Evolutionary conservation across 1,140 invertebrate species (phyloP), one percentile per base, ranked within the genome.

Genomic region (Popillia japonica): DNA sequence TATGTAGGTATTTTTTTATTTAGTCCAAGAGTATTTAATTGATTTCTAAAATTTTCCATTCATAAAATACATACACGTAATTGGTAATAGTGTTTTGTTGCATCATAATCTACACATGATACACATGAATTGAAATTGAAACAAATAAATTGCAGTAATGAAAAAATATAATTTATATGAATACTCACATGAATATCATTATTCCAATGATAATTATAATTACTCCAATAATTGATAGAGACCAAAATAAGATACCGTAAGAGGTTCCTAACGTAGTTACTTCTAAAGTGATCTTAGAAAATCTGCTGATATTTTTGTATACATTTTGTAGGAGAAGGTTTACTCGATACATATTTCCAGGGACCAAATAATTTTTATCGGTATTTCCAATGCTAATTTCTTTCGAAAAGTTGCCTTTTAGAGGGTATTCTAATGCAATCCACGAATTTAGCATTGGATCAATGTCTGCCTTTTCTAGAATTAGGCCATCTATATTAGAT

Each of bases 291-390:
- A 23, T 6, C 2, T 10, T 6, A 68, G 22, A 68, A 14, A 27
- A 68, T 68, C 61, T 23, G 14, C 27, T 68, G 20, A 27, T 23
- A 22, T 68, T 34, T 68, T 68, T 68, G 22, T 68, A 68, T 68
- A 27, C n/a, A 34, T 68, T 68, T 20, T 68, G 22, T 23, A 68
- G 2, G 4, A 68, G 22, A 22, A 68, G 8, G 6, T 20, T 34
- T 4, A 68, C 11, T 68, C 22, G 22, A 6, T 68, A 22, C 10
- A 11, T 23, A 20, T 7, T 68, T 8, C 20, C 61, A 23, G 11
- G 0, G 20, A 14, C n/a, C 44, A 48, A 48, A 17, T 23, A 7
- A 9, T 68, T 11, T 27, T 10, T 10, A 0, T 11, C 14, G 20
- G 20, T 2, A 34, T 23, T 68, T 20, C 20, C 20, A 20, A 68